A percentile compares a stretch with the other conserved stretches of the same genome.
Conservation (phyloP, 2,888 invertebrate species). For the Epinotia bilunana region DNA sequence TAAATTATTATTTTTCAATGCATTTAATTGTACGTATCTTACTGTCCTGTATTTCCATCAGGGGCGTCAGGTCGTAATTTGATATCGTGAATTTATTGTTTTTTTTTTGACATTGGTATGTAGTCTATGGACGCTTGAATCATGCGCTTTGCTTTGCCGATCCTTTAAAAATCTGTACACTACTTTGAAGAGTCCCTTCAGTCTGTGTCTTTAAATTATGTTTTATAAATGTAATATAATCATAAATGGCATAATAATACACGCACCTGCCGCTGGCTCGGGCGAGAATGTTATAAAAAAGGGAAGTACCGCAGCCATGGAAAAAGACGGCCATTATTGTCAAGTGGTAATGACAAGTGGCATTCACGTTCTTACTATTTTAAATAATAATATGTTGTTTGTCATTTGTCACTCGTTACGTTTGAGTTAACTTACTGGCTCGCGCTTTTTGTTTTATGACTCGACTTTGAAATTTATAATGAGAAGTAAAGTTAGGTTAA, state of each 20-base stretch:
- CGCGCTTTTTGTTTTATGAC: not conserved
- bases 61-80: too few relatives aligned
- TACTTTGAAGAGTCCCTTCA: not conserved
- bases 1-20: not conserved
- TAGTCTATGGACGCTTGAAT: not conserved
- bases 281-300: conserved; percentile 14
- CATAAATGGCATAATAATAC: not conserved
- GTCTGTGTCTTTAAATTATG: not conserved
- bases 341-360: conserved; percentile 5
- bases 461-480: not conserved
- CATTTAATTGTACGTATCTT: not conserved
- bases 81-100: too few relatives aligned
- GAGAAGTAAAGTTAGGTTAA: not conserved
- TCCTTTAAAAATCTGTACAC: not conserved
- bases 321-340: conserved; percentile 1
- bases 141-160: not conserved
- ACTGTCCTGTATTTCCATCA: too few relatives aligned
- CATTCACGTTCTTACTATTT: not conserved
- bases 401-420: conserved; percentile 4
- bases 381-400: not conserved
- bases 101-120: not conserved
- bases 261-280: not conserved
- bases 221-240: not conserved
- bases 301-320: not conserved
- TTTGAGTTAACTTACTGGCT: not conserved